Percentiles rank a stretch among this genome's conserved stretches.
Evolutionary conservation across 2,113 vertebrate species (phyloP).

Genomic region (Brachyhypopomus occidentalis): DNA sequence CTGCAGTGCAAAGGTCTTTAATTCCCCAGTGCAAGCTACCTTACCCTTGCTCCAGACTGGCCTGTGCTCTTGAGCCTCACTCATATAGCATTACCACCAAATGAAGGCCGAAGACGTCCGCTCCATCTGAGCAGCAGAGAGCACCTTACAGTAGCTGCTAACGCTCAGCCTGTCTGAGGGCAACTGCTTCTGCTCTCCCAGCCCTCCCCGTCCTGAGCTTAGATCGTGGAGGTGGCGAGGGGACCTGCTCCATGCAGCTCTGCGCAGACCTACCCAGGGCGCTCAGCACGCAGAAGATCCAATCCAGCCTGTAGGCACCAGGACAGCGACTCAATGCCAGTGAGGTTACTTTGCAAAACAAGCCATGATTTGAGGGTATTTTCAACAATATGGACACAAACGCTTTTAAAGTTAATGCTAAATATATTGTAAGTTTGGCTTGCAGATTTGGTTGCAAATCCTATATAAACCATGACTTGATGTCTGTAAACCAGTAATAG

Average conservation of each 20-base stretch:
- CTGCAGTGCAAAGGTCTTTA: too few species aligned
- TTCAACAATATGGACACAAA: background rate
- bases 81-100: constrained; percentile 46
- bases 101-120: constrained; percentile 59
- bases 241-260: constrained; percentile 6
- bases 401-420: background rate
- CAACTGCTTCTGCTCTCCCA: constrained; percentile 53
- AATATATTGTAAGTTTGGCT: background rate
- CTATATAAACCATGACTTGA: background rate
- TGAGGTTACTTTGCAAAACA: background rate
- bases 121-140: constrained; percentile 61
- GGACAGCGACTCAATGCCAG: background rate
- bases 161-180: constrained; percentile 61
- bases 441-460: background rate
- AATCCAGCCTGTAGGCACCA: too few species aligned
- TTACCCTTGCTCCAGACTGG: constrained; percentile 19
- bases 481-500: background rate
- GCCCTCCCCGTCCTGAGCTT: constrained; percentile 55
- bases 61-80: constrained; percentile 48
- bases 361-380: background rate
- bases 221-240: constrained; percentile 15
- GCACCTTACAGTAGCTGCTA: constrained; percentile 55
- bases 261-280: too few species aligned
- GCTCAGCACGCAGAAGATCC: too few species aligned
- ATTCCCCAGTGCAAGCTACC: too few species aligned